Conservation (phyloP, 1,140 invertebrate species). For the Lepeophtheirus salmonis region DNA sequence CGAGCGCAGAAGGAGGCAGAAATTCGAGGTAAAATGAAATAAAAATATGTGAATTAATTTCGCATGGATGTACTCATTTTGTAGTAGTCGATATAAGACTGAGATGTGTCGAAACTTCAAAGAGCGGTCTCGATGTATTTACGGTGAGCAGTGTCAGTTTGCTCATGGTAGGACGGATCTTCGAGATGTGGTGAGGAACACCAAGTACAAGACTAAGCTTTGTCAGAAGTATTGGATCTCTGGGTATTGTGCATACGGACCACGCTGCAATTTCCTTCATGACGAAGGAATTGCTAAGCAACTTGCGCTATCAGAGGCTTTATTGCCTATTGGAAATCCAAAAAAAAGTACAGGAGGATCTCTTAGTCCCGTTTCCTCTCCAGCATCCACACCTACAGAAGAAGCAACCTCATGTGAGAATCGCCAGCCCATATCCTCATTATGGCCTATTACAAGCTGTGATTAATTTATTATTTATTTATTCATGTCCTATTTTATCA, state of each 20-base stretch:
- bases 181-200: constrained; percentile 19
- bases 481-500: not conserved
- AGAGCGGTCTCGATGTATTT: constrained; percentile 12
- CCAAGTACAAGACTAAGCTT: constrained; percentile 23
- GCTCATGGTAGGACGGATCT: constrained; percentile 12
- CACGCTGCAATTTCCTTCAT: constrained; percentile 24
- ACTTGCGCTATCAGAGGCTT: not conserved
- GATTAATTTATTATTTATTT: not conserved
- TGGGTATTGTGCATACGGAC: constrained; percentile 23
- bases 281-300: constrained; percentile 14
- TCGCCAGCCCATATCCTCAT: not conserved
- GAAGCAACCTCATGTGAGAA: not conserved
- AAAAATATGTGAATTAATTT: too few relatives aligned
- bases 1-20: not conserved
- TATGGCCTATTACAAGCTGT: not conserved
- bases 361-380: not conserved
- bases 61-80: too few relatives aligned
- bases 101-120: constrained; percentile 19
- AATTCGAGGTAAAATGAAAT: not conserved
- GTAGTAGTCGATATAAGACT: constrained; percentile 13
- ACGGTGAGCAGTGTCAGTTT: constrained; percentile 18
- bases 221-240: constrained; percentile 23
- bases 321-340: not conserved
- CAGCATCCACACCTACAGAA: not conserved
- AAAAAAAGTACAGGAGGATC: not conserved